phyloP scores from a whole-genome alignment of 2,797 vertebrate genomes.

The Spea hammondii region DNA sequence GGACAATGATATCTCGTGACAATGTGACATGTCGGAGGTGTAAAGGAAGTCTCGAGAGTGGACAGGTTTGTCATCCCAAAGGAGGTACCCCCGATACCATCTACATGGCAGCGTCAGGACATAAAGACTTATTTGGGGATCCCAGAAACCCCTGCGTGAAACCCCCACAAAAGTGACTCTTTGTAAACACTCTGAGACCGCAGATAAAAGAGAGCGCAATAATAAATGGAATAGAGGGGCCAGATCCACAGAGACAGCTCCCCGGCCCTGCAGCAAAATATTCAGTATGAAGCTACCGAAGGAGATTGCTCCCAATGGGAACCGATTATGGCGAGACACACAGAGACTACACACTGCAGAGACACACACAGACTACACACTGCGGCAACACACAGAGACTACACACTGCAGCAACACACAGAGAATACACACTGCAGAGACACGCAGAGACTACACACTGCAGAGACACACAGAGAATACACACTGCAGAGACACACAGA shows the following conservation, averaged over 20 bases:
- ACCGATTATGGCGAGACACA: no score
- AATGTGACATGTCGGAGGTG: slow-evolving; percentile 14
- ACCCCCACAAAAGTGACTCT: no score
- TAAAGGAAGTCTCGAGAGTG: slow-evolving; percentile 1
- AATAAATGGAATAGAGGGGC: neutral
- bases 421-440: neutral
- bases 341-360: no score
- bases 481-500: neutral
- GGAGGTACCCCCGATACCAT: slow-evolving; percentile 11
- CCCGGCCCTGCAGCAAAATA: no score
- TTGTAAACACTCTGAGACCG: neutral
- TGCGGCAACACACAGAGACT: neutral
- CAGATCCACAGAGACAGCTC: no score
- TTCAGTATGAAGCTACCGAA: no score
- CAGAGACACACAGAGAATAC: neutral
- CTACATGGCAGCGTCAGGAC: neutral
- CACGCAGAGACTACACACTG: neutral
- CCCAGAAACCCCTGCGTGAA: no score
- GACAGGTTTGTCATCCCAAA: slow-evolving; percentile 15
- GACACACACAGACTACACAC: neutral
- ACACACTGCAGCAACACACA: neutral
- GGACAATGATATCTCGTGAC: slow-evolving; percentile 10
- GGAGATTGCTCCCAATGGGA: no score
- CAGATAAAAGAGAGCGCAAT: neutral
- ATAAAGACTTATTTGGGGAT: no score